These are phyloP conservation scores for Xiphophorus hellerii DNA, from an alignment of 2,113 vertebrate genomes.

Conservation along the genomic window DNA sequence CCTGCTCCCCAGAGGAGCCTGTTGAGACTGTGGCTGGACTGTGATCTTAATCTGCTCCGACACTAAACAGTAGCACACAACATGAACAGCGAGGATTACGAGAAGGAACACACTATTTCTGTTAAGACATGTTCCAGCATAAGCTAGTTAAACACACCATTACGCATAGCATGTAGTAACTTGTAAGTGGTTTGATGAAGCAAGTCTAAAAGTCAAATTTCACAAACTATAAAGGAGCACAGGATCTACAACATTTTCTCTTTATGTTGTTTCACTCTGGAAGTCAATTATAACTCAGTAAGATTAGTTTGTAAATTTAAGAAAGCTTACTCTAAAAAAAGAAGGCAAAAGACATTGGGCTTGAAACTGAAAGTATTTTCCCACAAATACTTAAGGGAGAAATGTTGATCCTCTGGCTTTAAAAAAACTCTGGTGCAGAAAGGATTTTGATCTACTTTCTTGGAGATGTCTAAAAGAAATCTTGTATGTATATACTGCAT, in stretches of 20 bases:
- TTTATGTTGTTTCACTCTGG: no score
- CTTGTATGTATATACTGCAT: no score
- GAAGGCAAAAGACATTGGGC: no score
- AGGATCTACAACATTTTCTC: background rate
- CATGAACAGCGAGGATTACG: background rate
- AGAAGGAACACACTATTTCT: background rate
- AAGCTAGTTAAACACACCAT: background rate
- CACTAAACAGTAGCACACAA: constrained; percentile 49
- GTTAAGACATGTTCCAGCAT: background rate
- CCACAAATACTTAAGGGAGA: no score
- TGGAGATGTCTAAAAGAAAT: no score
- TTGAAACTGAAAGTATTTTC: no score
- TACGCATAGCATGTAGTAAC: background rate
- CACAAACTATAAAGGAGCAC: background rate
- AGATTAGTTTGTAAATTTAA: no score
- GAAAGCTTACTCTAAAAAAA: no score
- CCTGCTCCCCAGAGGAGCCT: constrained; percentile 55
- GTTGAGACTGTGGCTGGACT: constrained; percentile 78
- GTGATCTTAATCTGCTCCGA: constrained; percentile 75
- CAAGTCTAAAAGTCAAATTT: background rate
- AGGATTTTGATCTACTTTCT: no score
- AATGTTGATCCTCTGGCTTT: no score
- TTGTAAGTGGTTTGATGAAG: background rate
- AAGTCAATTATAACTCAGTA: no score
- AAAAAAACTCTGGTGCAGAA: no score